phyloP scores from a whole-genome alignment of 2,797 vertebrate species.

The Rhinichthys osculus region DNA sequence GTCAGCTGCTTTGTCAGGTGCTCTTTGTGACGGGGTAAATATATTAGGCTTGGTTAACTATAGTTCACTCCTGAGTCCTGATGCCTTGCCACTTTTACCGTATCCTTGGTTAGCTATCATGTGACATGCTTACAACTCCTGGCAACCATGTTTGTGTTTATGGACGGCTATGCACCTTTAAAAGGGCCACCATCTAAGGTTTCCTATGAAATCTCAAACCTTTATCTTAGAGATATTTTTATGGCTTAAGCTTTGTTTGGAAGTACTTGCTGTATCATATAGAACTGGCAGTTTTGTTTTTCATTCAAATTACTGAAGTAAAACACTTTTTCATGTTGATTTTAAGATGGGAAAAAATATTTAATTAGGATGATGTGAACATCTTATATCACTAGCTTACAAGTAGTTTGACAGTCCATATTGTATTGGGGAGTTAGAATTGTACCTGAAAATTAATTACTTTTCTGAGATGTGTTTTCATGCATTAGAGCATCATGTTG shows the following conservation, averaged over 20 bases:
- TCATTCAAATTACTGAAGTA: background rate
- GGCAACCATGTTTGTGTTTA: constrained; percentile 74
- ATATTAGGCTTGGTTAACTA: constrained; percentile 22
- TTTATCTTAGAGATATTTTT: background rate
- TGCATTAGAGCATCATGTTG: background rate
- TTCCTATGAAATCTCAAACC: background rate
- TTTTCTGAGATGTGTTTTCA: background rate
- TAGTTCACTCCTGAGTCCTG: background rate
- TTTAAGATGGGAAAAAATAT: background rate
- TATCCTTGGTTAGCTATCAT: constrained; percentile 61
- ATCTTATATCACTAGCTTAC: too few relatives aligned
- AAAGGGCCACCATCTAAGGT: background rate
- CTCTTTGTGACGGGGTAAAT: background rate
- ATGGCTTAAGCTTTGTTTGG: background rate
- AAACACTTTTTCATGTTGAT: background rate
- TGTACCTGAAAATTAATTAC: background rate
- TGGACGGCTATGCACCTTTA: constrained; percentile 44
- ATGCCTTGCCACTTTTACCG: constrained; percentile 21
- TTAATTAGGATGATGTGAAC: background rate
- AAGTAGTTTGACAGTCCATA: background rate
- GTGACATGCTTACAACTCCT: constrained; percentile 72
- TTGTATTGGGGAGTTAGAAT: background rate
- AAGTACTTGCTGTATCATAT: background rate
- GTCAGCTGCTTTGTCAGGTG: constrained; percentile 19
- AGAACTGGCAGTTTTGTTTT: background rate